Evolutionary conservation across 2,113 vertebrate species (phyloP).

Genomic region (Bos indicus): DNA sequence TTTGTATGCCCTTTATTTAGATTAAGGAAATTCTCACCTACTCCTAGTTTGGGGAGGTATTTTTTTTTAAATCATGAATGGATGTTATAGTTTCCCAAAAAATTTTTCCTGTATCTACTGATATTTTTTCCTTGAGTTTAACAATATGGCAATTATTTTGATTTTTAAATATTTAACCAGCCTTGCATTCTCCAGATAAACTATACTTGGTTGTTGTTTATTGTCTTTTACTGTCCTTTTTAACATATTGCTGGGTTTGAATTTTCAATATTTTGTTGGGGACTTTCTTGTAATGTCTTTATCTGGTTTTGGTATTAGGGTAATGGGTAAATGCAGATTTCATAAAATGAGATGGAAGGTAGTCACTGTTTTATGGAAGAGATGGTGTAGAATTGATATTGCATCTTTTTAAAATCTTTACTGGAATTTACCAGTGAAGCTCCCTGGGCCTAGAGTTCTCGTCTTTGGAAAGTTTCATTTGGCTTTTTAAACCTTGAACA

Average conservation of each 20-base stretch:
- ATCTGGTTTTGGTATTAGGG: neutral
- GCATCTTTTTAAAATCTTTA: neutral
- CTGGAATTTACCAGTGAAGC: neutral
- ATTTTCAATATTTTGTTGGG: neutral
- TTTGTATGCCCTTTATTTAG: neutral
- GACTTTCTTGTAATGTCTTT: neutral
- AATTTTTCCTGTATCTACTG: neutral
- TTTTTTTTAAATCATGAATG: neutral
- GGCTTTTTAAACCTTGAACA: neutral
- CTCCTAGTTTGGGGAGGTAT: neutral
- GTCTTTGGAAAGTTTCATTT: neutral
- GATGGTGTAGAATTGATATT: neutral
- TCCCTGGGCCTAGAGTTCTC: neutral
- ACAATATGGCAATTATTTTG: neutral
- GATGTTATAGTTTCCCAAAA: neutral
- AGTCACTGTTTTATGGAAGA: neutral
- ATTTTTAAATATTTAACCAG: neutral
- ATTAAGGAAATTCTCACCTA: neutral
- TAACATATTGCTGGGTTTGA: neutral
- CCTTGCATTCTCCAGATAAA: neutral
- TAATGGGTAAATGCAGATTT: neutral
- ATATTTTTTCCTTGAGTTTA: neutral
- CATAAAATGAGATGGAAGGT: neutral
- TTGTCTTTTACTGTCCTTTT: neutral
- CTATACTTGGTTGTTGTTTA: neutral